A percentile compares a stretch with the other conserved stretches of the same genome.
phyloP scores from a whole-genome alignment of 2,797 vertebrate species.

The Ispidina picta region DNA sequence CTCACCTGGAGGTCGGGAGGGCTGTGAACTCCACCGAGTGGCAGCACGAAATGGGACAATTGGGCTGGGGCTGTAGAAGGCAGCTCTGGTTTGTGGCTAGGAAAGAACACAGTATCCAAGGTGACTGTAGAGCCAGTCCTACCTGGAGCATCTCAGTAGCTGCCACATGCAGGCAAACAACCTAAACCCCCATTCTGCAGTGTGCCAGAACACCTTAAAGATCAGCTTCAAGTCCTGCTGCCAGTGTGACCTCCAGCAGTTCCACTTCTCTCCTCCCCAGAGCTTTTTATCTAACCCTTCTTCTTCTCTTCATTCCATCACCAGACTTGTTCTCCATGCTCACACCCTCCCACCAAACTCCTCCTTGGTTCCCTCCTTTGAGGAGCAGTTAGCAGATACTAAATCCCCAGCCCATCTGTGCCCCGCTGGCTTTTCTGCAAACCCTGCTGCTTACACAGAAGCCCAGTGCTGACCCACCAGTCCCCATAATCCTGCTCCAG shows the following conservation, averaged over 20 bases:
- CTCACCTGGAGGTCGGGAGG: slow-evolving; percentile 85
- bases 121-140: neutral
- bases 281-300: neutral
- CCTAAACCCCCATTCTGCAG: neutral
- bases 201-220: accelerated
- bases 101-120: neutral
- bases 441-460: accelerated
- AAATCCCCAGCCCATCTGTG: neutral
- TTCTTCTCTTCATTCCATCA: neutral
- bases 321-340: neutral
- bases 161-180: neutral
- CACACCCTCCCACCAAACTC: neutral
- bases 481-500: neutral
- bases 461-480: accelerated
- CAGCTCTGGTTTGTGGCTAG: slow-evolving; percentile 82
- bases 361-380: neutral
- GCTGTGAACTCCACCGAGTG: slow-evolving; percentile 87
- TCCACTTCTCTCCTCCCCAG: neutral
- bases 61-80: slow-evolving; percentile 78
- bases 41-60: slow-evolving; percentile 82
- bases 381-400: accelerated
- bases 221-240: neutral
- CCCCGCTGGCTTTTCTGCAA: neutral
- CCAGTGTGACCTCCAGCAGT: neutral
- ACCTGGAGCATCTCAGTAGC: neutral